Conservation (phyloP, 2,797 vertebrate genomes). For the Aselliscus stoliczkanus region DNA sequence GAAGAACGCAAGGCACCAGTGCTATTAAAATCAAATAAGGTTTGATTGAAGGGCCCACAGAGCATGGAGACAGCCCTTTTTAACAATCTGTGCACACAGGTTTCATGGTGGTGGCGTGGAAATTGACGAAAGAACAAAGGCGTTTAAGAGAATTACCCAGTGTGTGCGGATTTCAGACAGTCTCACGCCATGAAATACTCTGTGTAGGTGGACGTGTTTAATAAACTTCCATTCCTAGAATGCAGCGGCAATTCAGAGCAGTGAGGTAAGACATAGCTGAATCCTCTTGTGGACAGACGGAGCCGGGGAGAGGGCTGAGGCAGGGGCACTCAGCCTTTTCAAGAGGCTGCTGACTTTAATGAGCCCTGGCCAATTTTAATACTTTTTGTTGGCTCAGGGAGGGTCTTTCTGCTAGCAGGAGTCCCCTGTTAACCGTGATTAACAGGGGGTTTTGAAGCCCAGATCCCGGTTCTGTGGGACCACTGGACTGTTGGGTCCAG, state of each 20-base stretch:
- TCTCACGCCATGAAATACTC: not conserved
- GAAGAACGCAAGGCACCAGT: not conserved
- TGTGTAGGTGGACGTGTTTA: not conserved
- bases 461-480: not conserved
- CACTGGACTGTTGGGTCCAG: not conserved
- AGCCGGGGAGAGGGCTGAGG: not conserved
- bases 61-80: not conserved
- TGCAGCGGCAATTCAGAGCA: slow-evolving; percentile 39
- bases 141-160: not conserved
- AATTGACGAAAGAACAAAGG: not conserved
- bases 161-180: not conserved
- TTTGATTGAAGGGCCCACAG: not conserved
- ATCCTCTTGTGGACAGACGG: not conserved
- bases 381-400: not conserved
- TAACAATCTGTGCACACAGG: not conserved
- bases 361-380: not conserved
- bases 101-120: not conserved
- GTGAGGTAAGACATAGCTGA: slow-evolving; percentile 40
- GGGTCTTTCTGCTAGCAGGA: not conserved
- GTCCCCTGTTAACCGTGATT: not conserved
- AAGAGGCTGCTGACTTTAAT: slow-evolving; percentile 28
- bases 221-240: not conserved
- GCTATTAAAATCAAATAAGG: not conserved
- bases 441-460: not conserved
- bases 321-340: not conserved